phyloP scores from a whole-genome alignment of 2,113 vertebrate genomes.

The Lepus americanus region DNA sequence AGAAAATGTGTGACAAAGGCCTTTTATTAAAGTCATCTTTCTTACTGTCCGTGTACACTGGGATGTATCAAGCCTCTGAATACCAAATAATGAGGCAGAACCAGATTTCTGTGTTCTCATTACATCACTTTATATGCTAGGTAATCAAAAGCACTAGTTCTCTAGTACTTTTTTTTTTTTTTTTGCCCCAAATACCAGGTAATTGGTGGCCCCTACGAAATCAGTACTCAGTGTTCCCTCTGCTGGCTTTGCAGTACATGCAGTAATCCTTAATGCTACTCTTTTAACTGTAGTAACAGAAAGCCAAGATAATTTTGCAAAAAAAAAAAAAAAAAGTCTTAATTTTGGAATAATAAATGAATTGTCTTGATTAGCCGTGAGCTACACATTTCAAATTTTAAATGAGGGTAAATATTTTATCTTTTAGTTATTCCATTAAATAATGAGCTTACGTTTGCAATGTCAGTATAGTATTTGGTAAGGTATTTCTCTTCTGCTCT shows the following conservation, averaged over 20 bases:
- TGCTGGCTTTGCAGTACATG: constrained; percentile 60
- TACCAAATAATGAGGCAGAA: constrained; percentile 27
- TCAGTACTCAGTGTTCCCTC: constrained; percentile 70
- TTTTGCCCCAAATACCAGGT: constrained; percentile 46
- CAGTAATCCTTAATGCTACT: constrained; percentile 58
- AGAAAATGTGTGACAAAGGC: constrained; percentile 43
- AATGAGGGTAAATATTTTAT: constrained; percentile 67
- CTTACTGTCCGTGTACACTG: neutral
- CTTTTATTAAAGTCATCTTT: constrained; percentile 56
- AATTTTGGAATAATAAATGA: constrained; percentile 49
- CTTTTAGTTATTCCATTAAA: constrained; percentile 62
- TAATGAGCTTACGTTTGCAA: constrained; percentile 61
- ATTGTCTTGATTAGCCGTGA: constrained; percentile 46
- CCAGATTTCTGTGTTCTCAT: constrained; percentile 47
- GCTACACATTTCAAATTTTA: constrained; percentile 44
- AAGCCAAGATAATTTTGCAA: constrained; percentile 48
- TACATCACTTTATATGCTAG: constrained; percentile 40
- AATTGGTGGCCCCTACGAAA: constrained; percentile 69
- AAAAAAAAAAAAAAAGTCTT: neutral
- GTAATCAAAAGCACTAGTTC: constrained; percentile 31
- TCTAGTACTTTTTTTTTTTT: neutral
- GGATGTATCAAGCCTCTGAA: constrained; percentile 10
- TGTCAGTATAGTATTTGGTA: constrained; percentile 10
- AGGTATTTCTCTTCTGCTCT: constrained; percentile 36
- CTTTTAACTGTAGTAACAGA: constrained; percentile 56